Conservation (phyloP, 2,113 vertebrate genomes). For the Morone saxatilis region DNA sequence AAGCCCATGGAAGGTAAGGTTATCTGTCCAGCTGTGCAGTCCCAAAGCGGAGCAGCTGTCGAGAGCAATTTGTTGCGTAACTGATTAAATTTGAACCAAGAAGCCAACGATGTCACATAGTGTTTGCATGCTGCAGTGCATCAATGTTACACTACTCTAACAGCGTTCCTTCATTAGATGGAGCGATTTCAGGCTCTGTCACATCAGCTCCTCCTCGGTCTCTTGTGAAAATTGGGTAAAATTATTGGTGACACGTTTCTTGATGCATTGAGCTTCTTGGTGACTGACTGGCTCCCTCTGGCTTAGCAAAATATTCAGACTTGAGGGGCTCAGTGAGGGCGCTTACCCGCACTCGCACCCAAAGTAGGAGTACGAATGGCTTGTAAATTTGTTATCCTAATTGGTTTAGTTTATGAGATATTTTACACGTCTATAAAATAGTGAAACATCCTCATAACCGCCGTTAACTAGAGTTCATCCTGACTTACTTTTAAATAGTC, state of each 20-base stretch:
- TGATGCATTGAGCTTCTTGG: background rate
- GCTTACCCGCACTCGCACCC: too few relatives aligned
- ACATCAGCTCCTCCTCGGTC: background rate
- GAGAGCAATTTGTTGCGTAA: background rate
- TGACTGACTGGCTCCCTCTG: background rate
- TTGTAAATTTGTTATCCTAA: background rate
- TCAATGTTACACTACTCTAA: background rate
- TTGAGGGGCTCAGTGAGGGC: background rate
- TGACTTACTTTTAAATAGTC: too few relatives aligned
- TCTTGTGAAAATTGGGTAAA: background rate
- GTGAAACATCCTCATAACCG: too few relatives aligned
- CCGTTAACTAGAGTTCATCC: too few relatives aligned
- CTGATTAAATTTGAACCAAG: background rate
- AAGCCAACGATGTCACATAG: background rate
- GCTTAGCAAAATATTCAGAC: background rate
- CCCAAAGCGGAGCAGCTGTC: background rate
- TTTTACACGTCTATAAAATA: too few relatives aligned
- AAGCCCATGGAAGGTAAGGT: constrained; percentile 93
- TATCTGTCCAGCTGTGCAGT: constrained; percentile 28
- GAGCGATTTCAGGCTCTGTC: background rate
- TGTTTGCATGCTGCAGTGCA: background rate
- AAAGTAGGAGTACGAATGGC: background rate
- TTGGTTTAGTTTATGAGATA: too few relatives aligned
- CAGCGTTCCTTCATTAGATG: background rate
- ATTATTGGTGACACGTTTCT: background rate